These are phyloP conservation scores for Chaunax sp. DNA, from an alignment of 2,797 vertebrate species.

Conservation along the genomic window DNA sequence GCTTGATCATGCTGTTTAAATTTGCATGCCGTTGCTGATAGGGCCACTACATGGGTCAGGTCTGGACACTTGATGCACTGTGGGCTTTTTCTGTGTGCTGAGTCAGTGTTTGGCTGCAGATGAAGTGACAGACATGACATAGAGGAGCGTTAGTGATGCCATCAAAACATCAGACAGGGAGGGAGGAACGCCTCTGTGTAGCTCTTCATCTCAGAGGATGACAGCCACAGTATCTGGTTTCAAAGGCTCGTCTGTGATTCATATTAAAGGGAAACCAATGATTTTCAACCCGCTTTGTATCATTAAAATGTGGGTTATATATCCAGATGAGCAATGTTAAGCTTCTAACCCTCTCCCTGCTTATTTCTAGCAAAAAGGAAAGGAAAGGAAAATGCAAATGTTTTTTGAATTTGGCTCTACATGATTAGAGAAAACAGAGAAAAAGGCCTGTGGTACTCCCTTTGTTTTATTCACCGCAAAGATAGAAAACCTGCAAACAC, in stretches of 20 bases:
- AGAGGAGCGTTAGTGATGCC: constrained; percentile 44
- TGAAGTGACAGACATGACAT: constrained; percentile 59
- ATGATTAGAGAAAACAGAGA: too few species aligned
- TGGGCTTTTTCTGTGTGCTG: constrained; percentile 54
- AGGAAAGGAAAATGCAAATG: too few species aligned
- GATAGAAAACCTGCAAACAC: too few species aligned
- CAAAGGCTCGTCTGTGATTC: constrained; percentile 29
- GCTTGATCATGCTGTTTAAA: constrained; percentile 66
- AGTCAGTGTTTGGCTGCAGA: constrained; percentile 66
- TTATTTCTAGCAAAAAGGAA: too few species aligned
- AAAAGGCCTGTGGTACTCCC: too few species aligned
- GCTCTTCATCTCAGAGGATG: constrained; percentile 10
- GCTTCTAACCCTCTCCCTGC: not conserved
- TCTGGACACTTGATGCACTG: constrained; percentile 66
- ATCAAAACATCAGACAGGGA: constrained; percentile 53
- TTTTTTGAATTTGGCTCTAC: too few species aligned
- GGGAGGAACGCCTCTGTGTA: constrained; percentile 33
- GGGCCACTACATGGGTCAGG: constrained; percentile 53
- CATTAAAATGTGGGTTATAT: too few species aligned
- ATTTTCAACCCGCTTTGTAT: not conserved
- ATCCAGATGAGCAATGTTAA: not conserved
- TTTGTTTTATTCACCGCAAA: too few species aligned
- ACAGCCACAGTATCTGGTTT: constrained; percentile 38
- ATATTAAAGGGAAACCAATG: not conserved
- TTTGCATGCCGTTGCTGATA: constrained; percentile 61